These are phyloP conservation scores for Neostethus bicornis DNA, from an alignment of 2,797 vertebrate genomes.

Conservation along the genomic window DNA sequence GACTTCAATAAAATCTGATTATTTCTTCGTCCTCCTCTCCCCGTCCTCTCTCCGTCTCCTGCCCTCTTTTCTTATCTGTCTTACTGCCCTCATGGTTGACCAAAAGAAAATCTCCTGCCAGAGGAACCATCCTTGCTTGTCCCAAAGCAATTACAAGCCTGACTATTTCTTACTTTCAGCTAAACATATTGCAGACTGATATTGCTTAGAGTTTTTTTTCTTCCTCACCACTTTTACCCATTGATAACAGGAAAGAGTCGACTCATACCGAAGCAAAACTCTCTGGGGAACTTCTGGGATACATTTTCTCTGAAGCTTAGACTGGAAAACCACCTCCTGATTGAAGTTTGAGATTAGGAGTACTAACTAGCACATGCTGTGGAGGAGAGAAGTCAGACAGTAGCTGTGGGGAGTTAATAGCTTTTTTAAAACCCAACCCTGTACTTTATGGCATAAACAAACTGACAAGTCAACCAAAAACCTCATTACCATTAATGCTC, in stretches of 20 bases:
- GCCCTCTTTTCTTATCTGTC: slow-evolving; percentile 53
- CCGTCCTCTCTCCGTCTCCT: slow-evolving; percentile 12
- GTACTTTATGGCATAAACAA: slow-evolving; percentile 13
- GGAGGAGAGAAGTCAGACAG: slow-evolving; percentile 17
- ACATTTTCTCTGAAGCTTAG: slow-evolving; percentile 54
- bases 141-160: slow-evolving; percentile 78
- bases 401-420: slow-evolving; percentile 37
- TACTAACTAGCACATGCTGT: slow-evolving; percentile 23
- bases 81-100: slow-evolving; percentile 65
- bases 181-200: slow-evolving; percentile 69
- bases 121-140: slow-evolving; percentile 66
- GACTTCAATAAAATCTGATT: slow-evolving; percentile 57
- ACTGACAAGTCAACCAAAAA: slow-evolving; percentile 1
- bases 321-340: slow-evolving; percentile 52
- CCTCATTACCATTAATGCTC: neutral
- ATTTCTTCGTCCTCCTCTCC: slow-evolving; percentile 34
- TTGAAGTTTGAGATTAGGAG: slow-evolving; percentile 58
- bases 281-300: slow-evolving; percentile 56
- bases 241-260: slow-evolving; percentile 66
- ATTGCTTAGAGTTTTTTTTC: slow-evolving; percentile 66
- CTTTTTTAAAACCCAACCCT: slow-evolving; percentile 11
- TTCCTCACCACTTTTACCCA: slow-evolving; percentile 43
- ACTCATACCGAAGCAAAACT: slow-evolving; percentile 51
- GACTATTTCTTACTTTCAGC: slow-evolving; percentile 70
- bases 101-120: slow-evolving; percentile 65